Percentiles rank a stretch among this genome's conserved stretches.
phyloP scores from a whole-genome alignment of 2,888 invertebrate genomes.

The Aleiodes leptofemur region DNA sequence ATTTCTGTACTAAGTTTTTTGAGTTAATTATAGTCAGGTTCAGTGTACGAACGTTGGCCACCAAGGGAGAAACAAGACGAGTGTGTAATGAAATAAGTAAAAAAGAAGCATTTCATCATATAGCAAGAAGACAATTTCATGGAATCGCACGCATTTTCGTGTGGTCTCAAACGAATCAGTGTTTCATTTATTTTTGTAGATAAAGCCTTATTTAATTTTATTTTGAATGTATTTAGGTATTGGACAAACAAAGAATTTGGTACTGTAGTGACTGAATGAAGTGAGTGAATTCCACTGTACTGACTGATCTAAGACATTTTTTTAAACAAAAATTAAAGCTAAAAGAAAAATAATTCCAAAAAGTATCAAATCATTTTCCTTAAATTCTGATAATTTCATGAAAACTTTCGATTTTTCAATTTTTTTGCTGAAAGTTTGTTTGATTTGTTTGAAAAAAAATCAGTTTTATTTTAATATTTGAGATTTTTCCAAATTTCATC shows the following conservation, averaged over 20 bases:
- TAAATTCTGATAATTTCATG: too few species aligned
- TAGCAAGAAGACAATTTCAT: slow-evolving; percentile 39
- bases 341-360: too few species aligned
- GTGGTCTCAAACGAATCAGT: slow-evolving; percentile 21
- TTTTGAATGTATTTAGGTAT: slow-evolving; percentile 23
- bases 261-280: background rate
- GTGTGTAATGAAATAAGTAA: slow-evolving; percentile 9
- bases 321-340: too few species aligned
- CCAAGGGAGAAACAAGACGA: slow-evolving; percentile 34
- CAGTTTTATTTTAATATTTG: too few species aligned
- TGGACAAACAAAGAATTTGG: background rate
- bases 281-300: background rate
- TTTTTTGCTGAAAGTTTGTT: too few species aligned
- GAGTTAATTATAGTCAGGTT: slow-evolving; percentile 30
- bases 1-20: background rate
- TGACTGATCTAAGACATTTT: too few species aligned
- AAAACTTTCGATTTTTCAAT: too few species aligned
- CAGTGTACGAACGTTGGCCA: slow-evolving; percentile 30
- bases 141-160: slow-evolving; percentile 33
- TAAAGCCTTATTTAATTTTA: slow-evolving; percentile 17
- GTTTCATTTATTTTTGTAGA: slow-evolving; percentile 23
- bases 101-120: slow-evolving; percentile 23
- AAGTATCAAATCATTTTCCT: too few species aligned
- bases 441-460: too few species aligned
- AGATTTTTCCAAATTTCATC: too few species aligned